Evolutionary conservation across 2,797 vertebrate genomes (phyloP), one percentile per base, ranked within the genome.

Genomic region (Paguma larvata): DNA sequence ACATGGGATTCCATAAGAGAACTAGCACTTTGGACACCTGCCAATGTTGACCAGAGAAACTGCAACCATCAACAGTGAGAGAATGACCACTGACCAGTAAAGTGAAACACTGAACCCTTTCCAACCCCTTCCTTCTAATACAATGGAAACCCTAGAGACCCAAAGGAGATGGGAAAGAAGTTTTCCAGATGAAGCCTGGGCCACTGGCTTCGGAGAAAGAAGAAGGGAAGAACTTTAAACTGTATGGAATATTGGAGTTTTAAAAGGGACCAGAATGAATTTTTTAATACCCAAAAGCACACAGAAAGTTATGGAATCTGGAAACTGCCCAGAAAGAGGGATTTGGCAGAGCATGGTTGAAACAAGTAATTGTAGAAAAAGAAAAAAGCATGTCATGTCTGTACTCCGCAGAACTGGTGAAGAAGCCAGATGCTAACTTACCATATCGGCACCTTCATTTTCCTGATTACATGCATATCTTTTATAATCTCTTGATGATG

Each of bases 241-340:
- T 62, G 30, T 21, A 86, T 48, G 34, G 34, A 72, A 79, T 86
- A 86, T 2, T 94, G 18, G 38, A 84, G 77, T 73, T 92, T 90
- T 84, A 94, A 79, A 73, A 63, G 94, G 44, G 51, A 82, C 51
- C 62, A 79, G 63, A 95, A 84, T 44, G 8, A 87, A 72, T 78
- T 79, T 90, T 79, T 30, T 63, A 94, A 90, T 90, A 65, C 38
- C 38, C 86, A 65, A 85, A 94, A 90, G 70, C 44, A 94, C 59
- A 92, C 19, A 92, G 65, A 86, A 95, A 94, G 44, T 79, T 95
- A 91, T 41, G 30, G 44, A 96, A 92, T 70, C 63, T 59, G 51
- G 41, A 95, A 84, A 38, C 19, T 44, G 15, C 70, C 67, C 63
- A 82, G 53, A 91, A 87, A 94, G 72, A 84, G 46, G n/a, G n/a